phyloP scores from a whole-genome alignment of 2,797 vertebrate species.

The Cygnus olor region DNA sequence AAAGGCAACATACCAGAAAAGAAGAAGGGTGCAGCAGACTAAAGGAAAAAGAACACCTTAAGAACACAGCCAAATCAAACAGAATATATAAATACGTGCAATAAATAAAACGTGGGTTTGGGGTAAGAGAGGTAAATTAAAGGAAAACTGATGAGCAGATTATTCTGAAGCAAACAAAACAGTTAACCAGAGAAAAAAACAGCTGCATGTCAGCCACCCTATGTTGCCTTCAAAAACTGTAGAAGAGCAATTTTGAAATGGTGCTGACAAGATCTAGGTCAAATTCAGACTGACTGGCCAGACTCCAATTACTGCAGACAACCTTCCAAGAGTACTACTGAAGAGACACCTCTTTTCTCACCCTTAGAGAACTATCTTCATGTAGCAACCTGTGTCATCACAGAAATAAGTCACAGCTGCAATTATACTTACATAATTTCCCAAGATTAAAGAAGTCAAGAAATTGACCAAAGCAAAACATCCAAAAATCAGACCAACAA shows the following conservation, averaged over 20 bases:
- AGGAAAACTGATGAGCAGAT: neutral
- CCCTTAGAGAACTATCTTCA: neutral
- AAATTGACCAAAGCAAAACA: slow-evolving; percentile 90
- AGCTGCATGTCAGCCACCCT: neutral
- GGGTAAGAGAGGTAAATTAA: neutral
- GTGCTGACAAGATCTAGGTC: neutral
- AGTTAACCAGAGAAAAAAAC: neutral
- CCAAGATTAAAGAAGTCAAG: slow-evolving; percentile 86
- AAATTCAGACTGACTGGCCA: neutral
- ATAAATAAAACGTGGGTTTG: neutral
- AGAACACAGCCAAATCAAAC: neutral
- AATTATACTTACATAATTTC: slow-evolving; percentile 90
- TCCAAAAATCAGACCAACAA: slow-evolving; percentile 93
- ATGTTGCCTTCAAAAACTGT: neutral
- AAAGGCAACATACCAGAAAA: neutral
- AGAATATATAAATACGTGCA: neutral
- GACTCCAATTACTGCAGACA: neutral
- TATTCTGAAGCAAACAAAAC: neutral
- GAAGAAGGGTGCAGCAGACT: neutral
- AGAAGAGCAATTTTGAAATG: neutral
- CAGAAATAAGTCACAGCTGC: neutral
- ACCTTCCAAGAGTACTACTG: neutral
- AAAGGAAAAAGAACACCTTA: neutral
- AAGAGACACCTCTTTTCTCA: neutral
- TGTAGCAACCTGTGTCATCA: neutral